Evolutionary conservation across 1,140 invertebrate species (phyloP), one percentile per base, ranked within the genome.

Genomic region (Panagrolaimus sp.): DNA sequence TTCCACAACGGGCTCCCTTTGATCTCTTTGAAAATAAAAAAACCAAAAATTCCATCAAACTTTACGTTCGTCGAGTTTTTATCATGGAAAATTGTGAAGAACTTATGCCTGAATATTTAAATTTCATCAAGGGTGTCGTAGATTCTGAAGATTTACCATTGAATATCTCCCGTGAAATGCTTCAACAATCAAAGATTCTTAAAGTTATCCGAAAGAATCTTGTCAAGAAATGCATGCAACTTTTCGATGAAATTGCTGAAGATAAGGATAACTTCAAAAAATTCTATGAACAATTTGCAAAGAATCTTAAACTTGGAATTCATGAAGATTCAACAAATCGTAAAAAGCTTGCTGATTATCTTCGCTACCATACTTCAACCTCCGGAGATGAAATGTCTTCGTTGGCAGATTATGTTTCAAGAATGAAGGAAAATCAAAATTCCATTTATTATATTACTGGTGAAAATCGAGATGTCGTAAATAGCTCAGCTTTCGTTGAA

Each of bases 41-140:
- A 85, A 90, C 91, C 81, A 96, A 95, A 87, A 97, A 97, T 85
- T 94, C 96, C 86, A 97, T 98, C 80, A 98, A 98, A 81, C 84
- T 98, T 76, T 98, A 98, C 78, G 94, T 98, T 0, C 88, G 94
- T 67, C 87, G 94, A 74, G 78, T 79, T 58, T 79, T 80, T 87
- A 98, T 98, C 84, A 98, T 97, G 94, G 96, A 98, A 85, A 97
- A 98, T 85, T 97, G 94, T 83, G 94, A 98, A 84, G 94, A 98
- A 76, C 86, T 98, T 12, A 98, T 98, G 81, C 96, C 96, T 0
- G 94, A 97, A 82, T 98, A 98, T 83, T 87, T 98, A 67, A 96
- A 80, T 81, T 83, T 84, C 70, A 73, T 83, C 72, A 84, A 82
- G 84, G 96, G 96, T 85, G 93, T 98, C 17, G 95, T 98, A 12